Conservation (phyloP, 2,888 invertebrate genomes). For the Fragum sueziense region DNA sequence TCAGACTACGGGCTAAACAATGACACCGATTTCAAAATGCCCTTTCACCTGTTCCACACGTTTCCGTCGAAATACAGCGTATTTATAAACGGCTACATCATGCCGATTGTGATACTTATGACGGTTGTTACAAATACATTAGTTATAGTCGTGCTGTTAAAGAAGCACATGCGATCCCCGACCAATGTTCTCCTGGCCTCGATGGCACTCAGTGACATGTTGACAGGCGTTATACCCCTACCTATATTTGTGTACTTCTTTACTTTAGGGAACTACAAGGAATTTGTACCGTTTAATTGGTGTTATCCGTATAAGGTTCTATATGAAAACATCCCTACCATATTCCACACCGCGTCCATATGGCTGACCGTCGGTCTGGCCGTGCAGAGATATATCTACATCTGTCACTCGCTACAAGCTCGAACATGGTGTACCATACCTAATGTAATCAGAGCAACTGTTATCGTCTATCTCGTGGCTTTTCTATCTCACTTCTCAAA, state of each 20-base stretch:
- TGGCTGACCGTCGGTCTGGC: conserved; percentile 96
- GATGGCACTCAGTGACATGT: conserved; percentile 98
- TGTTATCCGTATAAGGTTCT: conserved; percentile 88
- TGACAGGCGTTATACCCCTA: conserved; percentile 86
- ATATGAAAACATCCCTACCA: conserved; percentile 78
- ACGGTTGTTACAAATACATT: conserved; percentile 95
- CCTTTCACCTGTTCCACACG: conserved; percentile 32
- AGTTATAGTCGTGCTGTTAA: conserved; percentile 94
- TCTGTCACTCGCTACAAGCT: conserved; percentile 95
- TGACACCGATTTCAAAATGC: background rate
- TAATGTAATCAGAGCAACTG: conserved; percentile 89
- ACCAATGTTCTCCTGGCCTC: conserved; percentile 96
- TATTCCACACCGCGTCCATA: conserved; percentile 95
- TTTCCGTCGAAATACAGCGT: conserved; percentile 68
- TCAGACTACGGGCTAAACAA: background rate
- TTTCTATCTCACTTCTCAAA: conserved; percentile 92
- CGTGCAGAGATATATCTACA: conserved; percentile 96
- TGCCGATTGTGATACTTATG: conserved; percentile 92
- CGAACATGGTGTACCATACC: conserved; percentile 87
- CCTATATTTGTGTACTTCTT: conserved; percentile 94
- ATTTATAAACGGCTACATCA: conserved; percentile 89
- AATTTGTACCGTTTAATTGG: conserved; percentile 88
- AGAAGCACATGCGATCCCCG: conserved; percentile 95
- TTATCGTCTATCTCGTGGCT: conserved; percentile 90
- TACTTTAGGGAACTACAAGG: conserved; percentile 93